Percentiles rank a stretch among this genome's conserved stretches.
phyloP scores from a whole-genome alignment of 2,113 vertebrate genomes.

The Chamaetylas fuelleborni region DNA sequence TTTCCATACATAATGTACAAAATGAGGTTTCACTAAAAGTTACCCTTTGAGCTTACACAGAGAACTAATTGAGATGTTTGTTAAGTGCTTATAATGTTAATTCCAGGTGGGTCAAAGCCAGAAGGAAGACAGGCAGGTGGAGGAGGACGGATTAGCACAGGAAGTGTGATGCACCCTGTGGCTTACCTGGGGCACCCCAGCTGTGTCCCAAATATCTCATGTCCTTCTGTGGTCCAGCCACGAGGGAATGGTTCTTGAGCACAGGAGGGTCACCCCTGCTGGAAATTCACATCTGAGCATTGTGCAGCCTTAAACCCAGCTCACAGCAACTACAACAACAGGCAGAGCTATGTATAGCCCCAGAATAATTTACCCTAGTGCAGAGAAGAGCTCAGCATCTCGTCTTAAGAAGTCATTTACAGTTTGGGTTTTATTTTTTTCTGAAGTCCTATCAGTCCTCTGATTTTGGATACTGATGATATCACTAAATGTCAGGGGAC shows the following conservation, averaged over 20 bases:
- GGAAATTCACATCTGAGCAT: not conserved
- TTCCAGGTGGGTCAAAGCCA: not conserved
- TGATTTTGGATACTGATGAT: not conserved
- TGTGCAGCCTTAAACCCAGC: not conserved
- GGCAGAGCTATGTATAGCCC: not conserved
- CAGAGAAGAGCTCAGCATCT: not conserved
- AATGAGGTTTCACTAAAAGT: not conserved
- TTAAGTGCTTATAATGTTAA: not conserved
- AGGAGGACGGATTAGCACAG: not conserved
- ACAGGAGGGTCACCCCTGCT: not conserved
- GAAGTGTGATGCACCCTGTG: not conserved
- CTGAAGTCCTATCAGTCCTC: not conserved
- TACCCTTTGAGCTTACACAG: not conserved
- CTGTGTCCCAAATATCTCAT: not conserved
- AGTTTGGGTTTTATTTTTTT: not conserved
- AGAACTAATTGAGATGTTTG: not conserved
- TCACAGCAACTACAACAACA: not conserved
- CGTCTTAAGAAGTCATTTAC: not conserved
- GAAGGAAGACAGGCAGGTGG: not conserved
- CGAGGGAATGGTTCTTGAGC: not conserved
- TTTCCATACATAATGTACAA: not conserved
- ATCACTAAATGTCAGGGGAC: not conserved
- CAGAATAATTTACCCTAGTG: not conserved
- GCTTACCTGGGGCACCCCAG: not conserved
- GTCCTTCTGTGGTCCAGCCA: not conserved